phyloP scores from a whole-genome alignment of 2,797 vertebrate genomes.

The Petrocephalus schoutedeni region DNA sequence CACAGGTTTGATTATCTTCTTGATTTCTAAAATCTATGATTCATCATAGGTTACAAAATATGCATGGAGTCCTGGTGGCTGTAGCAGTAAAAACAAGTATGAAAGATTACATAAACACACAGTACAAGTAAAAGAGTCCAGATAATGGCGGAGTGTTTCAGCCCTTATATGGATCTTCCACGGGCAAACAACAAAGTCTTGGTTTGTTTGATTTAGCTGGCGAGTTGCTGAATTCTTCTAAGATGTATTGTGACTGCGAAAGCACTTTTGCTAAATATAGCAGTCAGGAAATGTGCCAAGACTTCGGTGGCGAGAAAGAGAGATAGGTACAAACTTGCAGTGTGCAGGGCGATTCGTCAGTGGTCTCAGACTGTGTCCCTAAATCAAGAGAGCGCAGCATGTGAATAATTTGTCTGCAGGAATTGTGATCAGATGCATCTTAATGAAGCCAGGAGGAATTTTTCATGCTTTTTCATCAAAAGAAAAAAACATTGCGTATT shows the following conservation, averaged over 20 bases:
- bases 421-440: neutral
- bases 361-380: neutral
- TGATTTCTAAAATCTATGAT: neutral
- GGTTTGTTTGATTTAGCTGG: constrained; percentile 16
- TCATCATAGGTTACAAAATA: neutral
- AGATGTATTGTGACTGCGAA: neutral
- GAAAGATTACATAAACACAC: constrained; percentile 8
- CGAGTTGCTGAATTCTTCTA: neutral
- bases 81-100: constrained; percentile 8
- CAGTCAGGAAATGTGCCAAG: neutral
- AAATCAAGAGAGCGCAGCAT: neutral
- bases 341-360: neutral
- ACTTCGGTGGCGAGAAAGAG: neutral
- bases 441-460: neutral
- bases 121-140: neutral
- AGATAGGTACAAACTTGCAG: neutral
- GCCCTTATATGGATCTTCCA: neutral
- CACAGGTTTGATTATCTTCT: neutral
- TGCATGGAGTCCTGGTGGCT: neutral
- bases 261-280: constrained; percentile 8
- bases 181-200: neutral
- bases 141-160: neutral
- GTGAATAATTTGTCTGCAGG: neutral
- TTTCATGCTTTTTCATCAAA: neutral
- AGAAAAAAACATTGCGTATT: neutral